Evolutionary conservation across 1,140 invertebrate genomes (phyloP).

Genomic region (Augochlora pura): DNA sequence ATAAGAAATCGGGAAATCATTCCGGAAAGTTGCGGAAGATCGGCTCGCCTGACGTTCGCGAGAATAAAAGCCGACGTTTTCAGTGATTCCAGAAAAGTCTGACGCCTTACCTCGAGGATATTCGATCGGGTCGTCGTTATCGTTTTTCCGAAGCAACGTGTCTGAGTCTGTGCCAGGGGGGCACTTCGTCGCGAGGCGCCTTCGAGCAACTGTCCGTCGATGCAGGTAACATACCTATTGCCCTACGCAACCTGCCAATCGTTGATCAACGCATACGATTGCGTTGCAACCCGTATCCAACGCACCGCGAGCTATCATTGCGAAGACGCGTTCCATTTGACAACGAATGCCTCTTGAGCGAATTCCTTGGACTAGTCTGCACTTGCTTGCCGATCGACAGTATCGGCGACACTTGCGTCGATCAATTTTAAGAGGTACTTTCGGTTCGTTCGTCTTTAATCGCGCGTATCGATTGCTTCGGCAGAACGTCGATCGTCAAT

Average conservation of each 20-base stretch:
- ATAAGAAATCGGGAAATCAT: background rate
- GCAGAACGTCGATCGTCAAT: no score
- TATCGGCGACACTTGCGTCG: no score
- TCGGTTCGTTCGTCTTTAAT: no score
- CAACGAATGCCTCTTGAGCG: no score
- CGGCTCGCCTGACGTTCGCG: background rate
- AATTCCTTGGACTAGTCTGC: no score
- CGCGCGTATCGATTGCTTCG: no score
- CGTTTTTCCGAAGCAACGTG: constrained; percentile 22
- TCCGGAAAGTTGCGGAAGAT: background rate
- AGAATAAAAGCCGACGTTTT: background rate
- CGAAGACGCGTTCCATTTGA: background rate
- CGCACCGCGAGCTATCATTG: background rate
- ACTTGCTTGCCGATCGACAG: no score
- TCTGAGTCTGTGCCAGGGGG: constrained; percentile 27
- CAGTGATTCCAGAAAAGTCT: background rate
- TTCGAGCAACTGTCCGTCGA: constrained; percentile 55
- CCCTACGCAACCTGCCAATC: constrained; percentile 43
- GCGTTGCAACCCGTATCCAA: constrained; percentile 31
- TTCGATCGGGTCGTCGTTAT: background rate
- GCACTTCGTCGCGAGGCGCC: constrained; percentile 52
- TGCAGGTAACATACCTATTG: constrained; percentile 40
- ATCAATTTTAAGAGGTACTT: no score
- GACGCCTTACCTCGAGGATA: constrained; percentile 35
- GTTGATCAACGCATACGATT: constrained; percentile 54